phyloP scores from a whole-genome alignment of 2,888 invertebrate genomes.

The Dryobotodes eremita region DNA sequence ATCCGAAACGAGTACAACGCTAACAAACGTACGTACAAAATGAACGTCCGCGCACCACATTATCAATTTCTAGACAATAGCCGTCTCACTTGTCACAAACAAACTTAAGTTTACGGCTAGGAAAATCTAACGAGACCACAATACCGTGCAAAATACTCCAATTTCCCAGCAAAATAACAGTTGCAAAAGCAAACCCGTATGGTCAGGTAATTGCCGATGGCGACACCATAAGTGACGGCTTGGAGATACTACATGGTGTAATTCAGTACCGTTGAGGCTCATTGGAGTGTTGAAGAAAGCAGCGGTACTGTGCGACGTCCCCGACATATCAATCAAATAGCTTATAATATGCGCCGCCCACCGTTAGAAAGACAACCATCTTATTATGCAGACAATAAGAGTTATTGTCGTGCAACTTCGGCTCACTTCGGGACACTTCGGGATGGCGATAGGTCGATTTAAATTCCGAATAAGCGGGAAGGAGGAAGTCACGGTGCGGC shows the following conservation, averaged over 20 bases:
- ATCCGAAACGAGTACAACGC: slow-evolving; percentile 73
- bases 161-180: slow-evolving; percentile 62
- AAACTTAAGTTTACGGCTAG: slow-evolving; percentile 64
- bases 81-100: slow-evolving; percentile 66
- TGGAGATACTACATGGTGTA: slow-evolving; percentile 85
- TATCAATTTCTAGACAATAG: slow-evolving; percentile 85
- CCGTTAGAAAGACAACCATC: slow-evolving; percentile 75
- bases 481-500: slow-evolving; percentile 88
- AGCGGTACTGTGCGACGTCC: slow-evolving; percentile 86
- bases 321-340: slow-evolving; percentile 88
- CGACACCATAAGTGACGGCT: slow-evolving; percentile 87
- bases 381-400: slow-evolving; percentile 75
- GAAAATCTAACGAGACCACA: slow-evolving; percentile 45
- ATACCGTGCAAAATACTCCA: slow-evolving; percentile 59
- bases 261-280: slow-evolving; percentile 88
- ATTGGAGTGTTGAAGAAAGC: slow-evolving; percentile 89
- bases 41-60: slow-evolving; percentile 76
- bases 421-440: slow-evolving; percentile 71
- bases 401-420: slow-evolving; percentile 72
- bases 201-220: slow-evolving; percentile 83
- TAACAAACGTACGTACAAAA: slow-evolving; percentile 73
- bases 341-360: slow-evolving; percentile 83
- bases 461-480: slow-evolving; percentile 90
- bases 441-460: slow-evolving; percentile 88
- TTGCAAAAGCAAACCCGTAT: slow-evolving; percentile 68